A percentile compares a stretch with the other conserved stretches of the same genome.
Evolutionary conservation across 2,113 vertebrate species (phyloP).

Genomic region (Tragelaphus buxtoni): DNA sequence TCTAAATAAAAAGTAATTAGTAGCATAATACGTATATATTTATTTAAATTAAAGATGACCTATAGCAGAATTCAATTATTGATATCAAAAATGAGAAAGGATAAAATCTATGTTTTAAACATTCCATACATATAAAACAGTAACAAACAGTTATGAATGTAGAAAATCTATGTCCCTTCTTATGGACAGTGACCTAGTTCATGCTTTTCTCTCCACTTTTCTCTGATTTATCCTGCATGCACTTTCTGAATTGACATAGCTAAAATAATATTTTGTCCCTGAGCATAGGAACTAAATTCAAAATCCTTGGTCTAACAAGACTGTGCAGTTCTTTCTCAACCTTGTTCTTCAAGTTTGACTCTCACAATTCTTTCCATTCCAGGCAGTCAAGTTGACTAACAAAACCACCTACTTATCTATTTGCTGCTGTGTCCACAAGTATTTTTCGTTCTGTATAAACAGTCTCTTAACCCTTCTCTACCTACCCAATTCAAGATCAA

Average conservation of each 20-base stretch:
- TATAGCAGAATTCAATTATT: not conserved
- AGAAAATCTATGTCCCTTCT: not conserved
- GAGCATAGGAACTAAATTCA: not conserved
- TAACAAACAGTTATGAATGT: not conserved
- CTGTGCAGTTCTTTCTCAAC: not conserved
- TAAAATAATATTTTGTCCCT: not conserved
- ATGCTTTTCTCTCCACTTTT: not conserved
- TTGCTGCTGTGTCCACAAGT: not conserved
- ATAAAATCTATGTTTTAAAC: not conserved
- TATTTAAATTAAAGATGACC: not conserved
- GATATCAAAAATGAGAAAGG: not conserved
- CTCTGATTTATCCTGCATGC: not conserved
- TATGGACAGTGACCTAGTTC: not conserved
- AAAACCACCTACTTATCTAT: not conserved
- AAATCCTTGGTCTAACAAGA: not conserved
- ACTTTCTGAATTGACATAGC: not conserved
- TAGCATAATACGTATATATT: not conserved
- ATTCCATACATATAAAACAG: not conserved
- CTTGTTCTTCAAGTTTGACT: not conserved
- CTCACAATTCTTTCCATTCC: not conserved
- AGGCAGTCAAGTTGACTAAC: not conserved
- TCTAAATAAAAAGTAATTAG: not conserved
- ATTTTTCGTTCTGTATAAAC: not conserved
- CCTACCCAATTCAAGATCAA: not conserved
- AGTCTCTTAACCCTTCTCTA: not conserved